Conservation (phyloP, 2,888 invertebrate species). For the Phlogophora meticulosa region DNA sequence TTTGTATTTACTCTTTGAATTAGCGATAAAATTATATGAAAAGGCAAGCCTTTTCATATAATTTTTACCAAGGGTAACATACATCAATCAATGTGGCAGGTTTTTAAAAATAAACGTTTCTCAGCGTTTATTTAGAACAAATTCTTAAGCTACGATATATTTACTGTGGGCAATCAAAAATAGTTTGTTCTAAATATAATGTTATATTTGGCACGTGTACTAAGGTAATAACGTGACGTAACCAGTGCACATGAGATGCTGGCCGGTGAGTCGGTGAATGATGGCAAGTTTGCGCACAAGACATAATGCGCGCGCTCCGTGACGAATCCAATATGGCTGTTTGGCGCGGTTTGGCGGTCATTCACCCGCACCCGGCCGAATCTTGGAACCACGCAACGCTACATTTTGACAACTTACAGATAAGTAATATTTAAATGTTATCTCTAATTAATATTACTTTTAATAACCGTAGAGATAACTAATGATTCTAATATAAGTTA, state of each 20-base stretch:
- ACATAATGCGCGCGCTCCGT: conserved; percentile 87
- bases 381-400: conserved; percentile 77
- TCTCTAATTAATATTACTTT: conserved; percentile 37
- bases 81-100: conserved; percentile 19
- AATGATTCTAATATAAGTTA: conserved; percentile 20
- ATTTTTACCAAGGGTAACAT: conserved; percentile 38
- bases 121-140: conserved; percentile 48
- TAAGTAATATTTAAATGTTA: too few species aligned
- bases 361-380: conserved; percentile 85
- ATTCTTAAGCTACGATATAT: conserved; percentile 48
- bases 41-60: too few species aligned
- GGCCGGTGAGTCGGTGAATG: conserved; percentile 54
- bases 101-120: conserved; percentile 42
- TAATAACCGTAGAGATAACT: conserved; percentile 4
- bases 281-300: conserved; percentile 75
- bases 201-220: conserved; percentile 55
- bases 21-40: conserved; percentile 24
- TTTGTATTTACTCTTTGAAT: background rate
- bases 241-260: conserved; percentile 54
- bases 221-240: conserved; percentile 54
- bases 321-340: conserved; percentile 89
- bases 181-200: conserved; percentile 54
- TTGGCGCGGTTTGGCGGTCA: conserved; percentile 89
- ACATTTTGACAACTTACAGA: conserved; percentile 78
- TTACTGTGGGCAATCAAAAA: conserved; percentile 43